Base-by-base conservation (phyloP, 2,888 invertebrate genomes). In the Drosophila ezoana region DNA sequence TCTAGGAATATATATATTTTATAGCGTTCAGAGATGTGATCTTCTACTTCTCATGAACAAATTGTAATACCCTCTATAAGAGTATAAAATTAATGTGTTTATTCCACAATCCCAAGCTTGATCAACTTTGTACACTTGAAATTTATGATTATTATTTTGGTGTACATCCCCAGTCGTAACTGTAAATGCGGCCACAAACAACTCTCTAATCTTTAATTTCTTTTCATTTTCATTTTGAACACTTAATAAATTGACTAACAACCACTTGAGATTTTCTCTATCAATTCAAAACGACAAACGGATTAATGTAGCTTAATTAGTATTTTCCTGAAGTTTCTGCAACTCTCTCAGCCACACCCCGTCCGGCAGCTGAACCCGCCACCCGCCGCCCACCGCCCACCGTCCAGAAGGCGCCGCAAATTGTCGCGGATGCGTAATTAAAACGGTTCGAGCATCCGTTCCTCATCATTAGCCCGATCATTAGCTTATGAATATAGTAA, bases 221-320 rank as follows among this genome's bases (percentile, higher is more conserved):
- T 44, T 32, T 66, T 44, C 47, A 44, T 49, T 44, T 44, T 54
- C 33, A 44, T 44, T 56, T 54, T n/a, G 48, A 48, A 37, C 40
- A 58, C 37, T 65, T 61, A 32, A 23, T 44, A 53, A 63, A 63
- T 49, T 57, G 57, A 43, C 33, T 41, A 40, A n/a, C 18, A n/a
- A 20, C 23, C 45, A 51, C 37, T 61, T 58, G 35, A 40, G 51
- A 70, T 59, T 77, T 79, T 64, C 75, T 71, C 66, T 38, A 37
- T 51, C 60, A 48, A 63, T 40, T 38, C 56, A 43, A 51, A 28
- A 62, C 69, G 72, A 72, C 85, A 79, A 85, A 70, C 57, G 65
- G 69, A 74, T 77, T 79, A 82, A 87, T 79, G 76, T 64, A 72
- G 75, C 70, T 87, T 72, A 85, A 83, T 83, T 82, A 79, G 59